Conservation (phyloP, 2,888 invertebrate genomes). For the Erannis defoliaria region DNA sequence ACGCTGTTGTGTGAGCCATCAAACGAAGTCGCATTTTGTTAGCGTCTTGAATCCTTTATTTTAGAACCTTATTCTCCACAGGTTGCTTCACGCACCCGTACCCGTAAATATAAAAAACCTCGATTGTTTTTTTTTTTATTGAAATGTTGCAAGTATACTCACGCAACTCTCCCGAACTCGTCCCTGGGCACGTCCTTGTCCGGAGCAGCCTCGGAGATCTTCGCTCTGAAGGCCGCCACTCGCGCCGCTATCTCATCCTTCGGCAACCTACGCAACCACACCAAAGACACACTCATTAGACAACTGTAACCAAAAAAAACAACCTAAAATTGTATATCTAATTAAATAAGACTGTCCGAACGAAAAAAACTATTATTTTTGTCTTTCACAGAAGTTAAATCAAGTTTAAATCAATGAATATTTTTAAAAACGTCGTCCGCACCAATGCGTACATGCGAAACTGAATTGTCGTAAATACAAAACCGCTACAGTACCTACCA, state of each 20-base stretch:
- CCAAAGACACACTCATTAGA: slow-evolving; percentile 79
- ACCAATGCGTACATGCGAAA: slow-evolving; percentile 56
- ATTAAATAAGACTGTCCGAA: slow-evolving; percentile 21
- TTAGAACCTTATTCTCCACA: no score
- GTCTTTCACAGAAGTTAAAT: neutral
- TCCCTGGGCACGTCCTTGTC: slow-evolving; percentile 89
- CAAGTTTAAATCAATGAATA: neutral
- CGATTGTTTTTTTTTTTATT: no score
- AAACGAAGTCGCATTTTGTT: neutral
- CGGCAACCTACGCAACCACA: slow-evolving; percentile 90
- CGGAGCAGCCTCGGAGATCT: slow-evolving; percentile 90
- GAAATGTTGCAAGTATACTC: slow-evolving; percentile 57
- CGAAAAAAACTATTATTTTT: neutral
- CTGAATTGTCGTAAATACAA: slow-evolving; percentile 62
- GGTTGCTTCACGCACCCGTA: no score
- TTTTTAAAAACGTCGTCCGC: slow-evolving; percentile 48
- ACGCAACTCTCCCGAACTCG: slow-evolving; percentile 94
- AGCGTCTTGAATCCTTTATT: neutral
- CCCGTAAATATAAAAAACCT: no score
- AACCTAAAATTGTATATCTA: slow-evolving; percentile 35
- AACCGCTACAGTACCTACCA: slow-evolving; percentile 74
- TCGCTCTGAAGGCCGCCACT: slow-evolving; percentile 94
- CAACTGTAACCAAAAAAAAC: slow-evolving; percentile 24
- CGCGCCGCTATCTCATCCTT: slow-evolving; percentile 95
- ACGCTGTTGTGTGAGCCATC: neutral